A percentile compares a stretch with the other conserved stretches of the same genome.
phyloP scores from a whole-genome alignment of 1,140 invertebrate species.

The Zaprionus taronus region DNA sequence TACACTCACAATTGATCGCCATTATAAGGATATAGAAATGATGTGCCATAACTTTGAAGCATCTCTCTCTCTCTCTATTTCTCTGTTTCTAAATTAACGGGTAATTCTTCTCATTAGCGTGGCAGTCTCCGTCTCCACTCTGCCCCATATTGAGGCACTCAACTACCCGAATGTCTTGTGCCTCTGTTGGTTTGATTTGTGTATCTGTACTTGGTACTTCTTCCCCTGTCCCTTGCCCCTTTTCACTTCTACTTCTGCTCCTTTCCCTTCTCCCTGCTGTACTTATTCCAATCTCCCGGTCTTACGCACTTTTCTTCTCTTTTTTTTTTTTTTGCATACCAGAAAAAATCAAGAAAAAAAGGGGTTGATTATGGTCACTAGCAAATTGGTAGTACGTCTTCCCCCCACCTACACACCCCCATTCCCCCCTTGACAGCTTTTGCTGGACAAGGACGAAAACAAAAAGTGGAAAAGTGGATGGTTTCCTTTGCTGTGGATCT shows the following conservation, averaged over 20 bases:
- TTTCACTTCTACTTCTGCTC: background rate
- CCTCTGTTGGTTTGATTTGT: constrained; percentile 31
- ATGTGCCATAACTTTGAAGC: background rate
- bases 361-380: constrained; percentile 82
- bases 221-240: background rate
- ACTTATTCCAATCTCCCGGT: background rate
- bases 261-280: background rate
- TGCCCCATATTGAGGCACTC: background rate
- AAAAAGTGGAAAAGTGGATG: constrained; percentile 78
- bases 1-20: background rate
- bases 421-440: constrained; percentile 31
- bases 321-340: constrained; percentile 58
- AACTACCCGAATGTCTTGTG: background rate
- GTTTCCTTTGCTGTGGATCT: constrained; percentile 55
- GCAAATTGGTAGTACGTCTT: constrained; percentile 73
- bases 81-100: background rate
- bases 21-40: background rate
- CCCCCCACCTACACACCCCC: background rate
- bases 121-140: background rate
- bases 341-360: constrained; percentile 55
- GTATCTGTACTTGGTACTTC: constrained; percentile 30
- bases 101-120: constrained; percentile 6
- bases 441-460: constrained; percentile 63
- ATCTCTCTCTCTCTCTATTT: background rate
- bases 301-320: constrained; percentile 62